These are phyloP conservation scores for Stichodactyla mertensii DNA, from an alignment of 64 coral and sea anemone genomes.

Conservation along the genomic window DNA sequence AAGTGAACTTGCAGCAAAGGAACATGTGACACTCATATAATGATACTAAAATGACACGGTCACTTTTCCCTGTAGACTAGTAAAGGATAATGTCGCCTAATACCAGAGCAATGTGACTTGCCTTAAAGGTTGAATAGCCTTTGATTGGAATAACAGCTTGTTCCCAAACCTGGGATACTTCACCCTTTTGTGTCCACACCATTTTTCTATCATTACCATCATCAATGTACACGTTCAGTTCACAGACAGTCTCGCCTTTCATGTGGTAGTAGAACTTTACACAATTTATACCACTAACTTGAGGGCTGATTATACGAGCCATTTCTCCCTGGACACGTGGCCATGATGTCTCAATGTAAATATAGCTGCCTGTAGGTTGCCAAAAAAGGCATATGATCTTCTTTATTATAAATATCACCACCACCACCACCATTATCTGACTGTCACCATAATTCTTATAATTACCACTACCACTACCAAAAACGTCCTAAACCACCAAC, in stretches of 20 bases:
- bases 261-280: constrained; percentile 47
- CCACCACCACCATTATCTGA: too few species aligned
- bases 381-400: background rate
- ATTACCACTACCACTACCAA: too few species aligned
- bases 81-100: background rate
- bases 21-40: too few species aligned
- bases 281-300: constrained; percentile 1
- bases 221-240: constrained; percentile 17
- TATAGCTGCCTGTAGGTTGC: background rate
- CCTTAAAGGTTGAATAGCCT: background rate
- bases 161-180: background rate
- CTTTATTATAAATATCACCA: too few species aligned
- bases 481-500: too few species aligned
- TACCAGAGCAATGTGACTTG: background rate
- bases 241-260: constrained; percentile 26
- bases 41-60: too few species aligned
- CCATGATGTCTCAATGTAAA: constrained; percentile 39
- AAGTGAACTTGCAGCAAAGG: too few species aligned
- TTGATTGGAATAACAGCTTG: background rate
- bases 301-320: background rate
- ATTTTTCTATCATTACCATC: background rate
- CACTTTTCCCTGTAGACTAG: background rate
- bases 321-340: constrained; percentile 35
- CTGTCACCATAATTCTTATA: background rate
- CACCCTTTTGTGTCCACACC: background rate